Conservation (phyloP, 2,113 vertebrate genomes). For the Theropithecus gelada region DNA sequence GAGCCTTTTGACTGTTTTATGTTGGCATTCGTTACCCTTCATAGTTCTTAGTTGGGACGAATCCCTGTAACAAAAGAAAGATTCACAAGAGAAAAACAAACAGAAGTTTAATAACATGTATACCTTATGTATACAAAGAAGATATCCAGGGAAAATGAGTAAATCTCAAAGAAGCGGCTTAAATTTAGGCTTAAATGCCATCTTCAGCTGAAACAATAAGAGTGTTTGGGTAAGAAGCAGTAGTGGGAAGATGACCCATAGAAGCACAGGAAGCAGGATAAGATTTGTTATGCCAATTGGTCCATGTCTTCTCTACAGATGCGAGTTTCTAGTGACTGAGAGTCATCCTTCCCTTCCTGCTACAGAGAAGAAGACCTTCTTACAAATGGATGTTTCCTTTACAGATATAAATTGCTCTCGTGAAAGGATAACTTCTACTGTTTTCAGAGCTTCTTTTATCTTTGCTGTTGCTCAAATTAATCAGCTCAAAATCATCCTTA, state of each 20-base stretch:
- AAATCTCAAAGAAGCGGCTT: neutral
- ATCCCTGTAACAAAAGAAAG: neutral
- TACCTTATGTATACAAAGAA: neutral
- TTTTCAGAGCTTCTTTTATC: neutral
- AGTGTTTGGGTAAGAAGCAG: neutral
- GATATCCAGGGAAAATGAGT: neutral
- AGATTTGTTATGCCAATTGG: neutral
- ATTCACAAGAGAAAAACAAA: neutral
- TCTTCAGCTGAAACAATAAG: neutral
- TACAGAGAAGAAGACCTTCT: neutral
- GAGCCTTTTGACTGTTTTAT: neutral
- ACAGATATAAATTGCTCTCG: neutral
- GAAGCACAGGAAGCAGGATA: neutral
- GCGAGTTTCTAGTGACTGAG: neutral
- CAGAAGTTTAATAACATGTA: neutral
- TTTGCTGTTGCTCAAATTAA: neutral
- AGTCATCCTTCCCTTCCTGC: neutral
- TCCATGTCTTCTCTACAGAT: rapidly evolving
- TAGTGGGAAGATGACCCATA: neutral
- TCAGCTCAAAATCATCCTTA: neutral
- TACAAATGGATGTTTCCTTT: neutral
- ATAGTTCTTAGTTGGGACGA: neutral
- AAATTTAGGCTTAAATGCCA: neutral
- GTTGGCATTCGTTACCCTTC: neutral
- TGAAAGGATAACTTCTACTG: neutral